These are phyloP conservation scores for Sarcophaga caerulescens DNA, from an alignment of 2,888 invertebrate species.

Conservation along the genomic window DNA sequence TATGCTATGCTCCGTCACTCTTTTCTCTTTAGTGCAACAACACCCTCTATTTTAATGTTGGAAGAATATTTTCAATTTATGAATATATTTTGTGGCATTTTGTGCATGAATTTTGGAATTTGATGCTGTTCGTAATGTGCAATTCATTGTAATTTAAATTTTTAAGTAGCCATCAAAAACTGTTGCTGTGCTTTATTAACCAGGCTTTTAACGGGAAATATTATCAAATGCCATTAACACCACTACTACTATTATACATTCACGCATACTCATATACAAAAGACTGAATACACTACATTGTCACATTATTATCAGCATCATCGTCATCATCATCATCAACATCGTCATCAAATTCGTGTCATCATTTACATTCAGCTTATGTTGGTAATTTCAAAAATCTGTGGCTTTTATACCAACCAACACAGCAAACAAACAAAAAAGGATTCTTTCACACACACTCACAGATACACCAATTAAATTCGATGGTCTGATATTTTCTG, in stretches of 20 bases:
- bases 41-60: neutral
- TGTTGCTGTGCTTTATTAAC: constrained; percentile 62
- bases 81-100: constrained; percentile 39
- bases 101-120: neutral
- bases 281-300: constrained; percentile 1
- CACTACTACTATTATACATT: constrained; percentile 26
- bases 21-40: neutral
- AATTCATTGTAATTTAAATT: constrained; percentile 72
- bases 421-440: constrained; percentile 5
- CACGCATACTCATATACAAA: neutral
- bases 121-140: constrained; percentile 35
- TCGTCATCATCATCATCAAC: constrained; percentile 21
- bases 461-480: no score
- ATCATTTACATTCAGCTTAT: constrained; percentile 58
- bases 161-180: constrained; percentile 73
- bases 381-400: constrained; percentile 64
- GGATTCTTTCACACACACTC: neutral
- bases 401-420: constrained; percentile 38
- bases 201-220: constrained; percentile 59
- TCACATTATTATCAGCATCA: constrained; percentile 44
- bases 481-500: no score
- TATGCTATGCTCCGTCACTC: neutral
- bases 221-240: constrained; percentile 46
- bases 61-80: constrained; percentile 26
- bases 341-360: constrained; percentile 33